A percentile compares a stretch with the other conserved stretches of the same genome.
These are phyloP conservation scores for Crocodylus rhombifer DNA, from an alignment of 2,797 vertebrate species.

Conservation along the genomic window DNA sequence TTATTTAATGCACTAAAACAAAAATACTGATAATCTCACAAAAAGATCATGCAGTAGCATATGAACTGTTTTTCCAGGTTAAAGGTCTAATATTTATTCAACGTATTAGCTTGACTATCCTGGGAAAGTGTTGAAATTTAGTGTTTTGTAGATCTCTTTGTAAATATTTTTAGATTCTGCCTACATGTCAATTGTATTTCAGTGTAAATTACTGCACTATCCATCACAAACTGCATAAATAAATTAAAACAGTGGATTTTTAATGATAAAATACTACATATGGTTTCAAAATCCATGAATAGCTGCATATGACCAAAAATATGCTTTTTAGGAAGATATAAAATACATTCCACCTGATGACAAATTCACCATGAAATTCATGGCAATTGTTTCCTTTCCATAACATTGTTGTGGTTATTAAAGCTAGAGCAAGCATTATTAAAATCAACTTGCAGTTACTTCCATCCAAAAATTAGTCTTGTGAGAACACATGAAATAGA, in stretches of 20 bases:
- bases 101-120: background rate
- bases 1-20: background rate
- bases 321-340: conserved; percentile 27
- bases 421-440: conserved; percentile 25
- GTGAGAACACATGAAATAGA: conserved; percentile 29
- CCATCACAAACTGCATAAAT: background rate
- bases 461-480: conserved; percentile 20
- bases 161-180: conserved; percentile 1
- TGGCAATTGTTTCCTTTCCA: background rate
- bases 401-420: background rate
- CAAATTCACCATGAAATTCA: conserved; percentile 41
- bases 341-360: conserved; percentile 36
- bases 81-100: background rate
- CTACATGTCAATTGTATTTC: conserved; percentile 1
- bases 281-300: conserved; percentile 6
- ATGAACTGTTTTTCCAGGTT: background rate
- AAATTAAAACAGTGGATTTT: conserved; percentile 1
- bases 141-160: background rate
- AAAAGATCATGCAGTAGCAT: background rate
- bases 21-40: background rate
- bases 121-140: background rate
- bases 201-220: conserved; percentile 2
- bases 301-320: conserved; percentile 28
- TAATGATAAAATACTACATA: conserved; percentile 16
- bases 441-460: conserved; percentile 34